phyloP scores from a whole-genome alignment of 2,797 vertebrate genomes.

The Acanthis flammea region DNA sequence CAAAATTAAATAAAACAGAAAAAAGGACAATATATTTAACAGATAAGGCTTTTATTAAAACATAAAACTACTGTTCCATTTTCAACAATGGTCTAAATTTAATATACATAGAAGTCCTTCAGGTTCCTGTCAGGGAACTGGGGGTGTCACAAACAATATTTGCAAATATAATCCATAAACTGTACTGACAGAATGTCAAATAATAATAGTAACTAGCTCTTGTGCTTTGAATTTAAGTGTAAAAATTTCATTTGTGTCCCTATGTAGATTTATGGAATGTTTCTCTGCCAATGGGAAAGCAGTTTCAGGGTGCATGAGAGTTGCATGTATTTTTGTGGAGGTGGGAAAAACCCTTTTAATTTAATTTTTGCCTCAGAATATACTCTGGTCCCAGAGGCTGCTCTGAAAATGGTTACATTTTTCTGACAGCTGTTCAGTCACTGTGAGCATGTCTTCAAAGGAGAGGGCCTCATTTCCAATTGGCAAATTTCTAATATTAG shows the following conservation, averaged over 20 bases:
- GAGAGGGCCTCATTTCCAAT: background rate
- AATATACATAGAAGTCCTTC: background rate
- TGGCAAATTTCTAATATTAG: constrained; percentile 57
- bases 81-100: background rate
- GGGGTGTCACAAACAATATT: background rate
- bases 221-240: background rate
- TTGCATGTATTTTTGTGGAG: background rate
- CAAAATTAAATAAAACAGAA: background rate
- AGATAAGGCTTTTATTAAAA: background rate
- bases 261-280: background rate
- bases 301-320: background rate
- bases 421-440: constrained; percentile 5
- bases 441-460: background rate
- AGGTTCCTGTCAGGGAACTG: background rate
- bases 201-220: background rate
- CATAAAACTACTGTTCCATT: background rate
- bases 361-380: background rate
- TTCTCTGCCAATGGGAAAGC: background rate
- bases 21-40: background rate
- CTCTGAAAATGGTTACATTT: background rate
- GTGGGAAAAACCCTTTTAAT: background rate
- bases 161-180: background rate
- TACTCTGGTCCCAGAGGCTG: background rate
- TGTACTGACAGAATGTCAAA: background rate
- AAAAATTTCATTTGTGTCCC: background rate